A percentile compares a stretch with the other conserved stretches of the same genome.
Conservation (phyloP, 2,113 vertebrate species). For the Engystomops pustulosus region DNA sequence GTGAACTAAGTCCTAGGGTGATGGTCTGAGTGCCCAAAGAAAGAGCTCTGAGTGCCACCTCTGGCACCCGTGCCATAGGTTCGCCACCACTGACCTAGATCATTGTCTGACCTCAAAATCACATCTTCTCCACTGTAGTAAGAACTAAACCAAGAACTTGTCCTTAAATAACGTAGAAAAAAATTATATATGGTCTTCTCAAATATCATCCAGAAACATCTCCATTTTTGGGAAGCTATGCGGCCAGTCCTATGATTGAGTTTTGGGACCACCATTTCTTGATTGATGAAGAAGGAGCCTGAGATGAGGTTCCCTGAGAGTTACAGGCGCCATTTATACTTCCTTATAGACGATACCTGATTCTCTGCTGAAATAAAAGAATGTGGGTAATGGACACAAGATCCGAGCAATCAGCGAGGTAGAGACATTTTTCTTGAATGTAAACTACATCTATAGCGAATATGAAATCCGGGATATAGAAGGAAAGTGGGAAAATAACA, state of each 20-base stretch:
- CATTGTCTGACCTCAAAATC: too few species aligned
- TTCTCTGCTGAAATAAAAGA: not conserved
- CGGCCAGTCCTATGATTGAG: not conserved
- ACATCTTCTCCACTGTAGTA: too few species aligned
- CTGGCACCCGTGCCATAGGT: too few species aligned
- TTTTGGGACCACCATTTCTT: not conserved
- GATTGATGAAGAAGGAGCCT: too few species aligned
- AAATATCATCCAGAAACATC: not conserved
- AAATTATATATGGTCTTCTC: not conserved
- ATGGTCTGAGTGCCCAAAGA: too few species aligned
- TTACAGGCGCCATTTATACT: too few species aligned
- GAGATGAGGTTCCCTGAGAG: too few species aligned
- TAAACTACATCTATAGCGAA: not conserved
- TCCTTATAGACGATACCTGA: not conserved
- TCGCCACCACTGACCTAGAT: too few species aligned
- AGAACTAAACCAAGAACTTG: too few species aligned
- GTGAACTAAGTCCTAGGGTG: too few species aligned
- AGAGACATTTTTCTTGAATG: not conserved
- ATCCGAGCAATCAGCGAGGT: not conserved
- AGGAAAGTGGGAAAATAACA: not conserved
- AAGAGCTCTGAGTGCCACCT: too few species aligned
- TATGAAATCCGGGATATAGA: not conserved
- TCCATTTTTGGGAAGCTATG: slow-evolving; percentile 2
- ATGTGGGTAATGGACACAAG: not conserved
- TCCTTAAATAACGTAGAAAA: not conserved